Evolutionary conservation across 1,140 invertebrate species (phyloP).

Genomic region (Sipha flava): DNA sequence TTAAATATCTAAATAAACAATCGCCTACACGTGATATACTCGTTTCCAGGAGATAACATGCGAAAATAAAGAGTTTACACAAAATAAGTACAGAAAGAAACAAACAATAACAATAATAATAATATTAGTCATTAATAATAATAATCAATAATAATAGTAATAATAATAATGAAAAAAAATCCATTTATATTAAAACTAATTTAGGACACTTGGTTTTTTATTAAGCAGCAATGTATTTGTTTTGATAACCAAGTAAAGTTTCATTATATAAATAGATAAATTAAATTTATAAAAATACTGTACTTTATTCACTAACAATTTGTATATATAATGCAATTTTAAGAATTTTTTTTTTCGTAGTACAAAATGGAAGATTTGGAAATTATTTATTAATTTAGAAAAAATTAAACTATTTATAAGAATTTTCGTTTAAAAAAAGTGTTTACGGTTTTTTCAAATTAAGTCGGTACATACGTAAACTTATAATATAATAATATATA

Average conservation of each 20-base stretch:
- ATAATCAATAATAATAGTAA: background rate
- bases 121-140: conserved; percentile 5
- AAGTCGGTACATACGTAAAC: background rate
- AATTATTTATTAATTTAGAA: conserved; percentile 18
- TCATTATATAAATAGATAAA: conserved; percentile 9
- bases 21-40: background rate
- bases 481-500: background rate
- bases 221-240: background rate
- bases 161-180: conserved; percentile 4
- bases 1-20: background rate
- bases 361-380: conserved; percentile 30
- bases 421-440: background rate
- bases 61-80: background rate
- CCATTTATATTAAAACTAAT: background rate
- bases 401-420: background rate
- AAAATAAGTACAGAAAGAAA: background rate
- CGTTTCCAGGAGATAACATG: background rate
- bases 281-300: conserved; percentile 21
- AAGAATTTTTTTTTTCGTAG: conserved; percentile 2
- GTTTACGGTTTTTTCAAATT: background rate
- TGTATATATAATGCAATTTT: conserved; percentile 1
- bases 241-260: background rate
- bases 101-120: background rate
- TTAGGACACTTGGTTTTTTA: background rate
- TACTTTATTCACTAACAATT: conserved; percentile 12